Evolutionary conservation across 2,113 vertebrate genomes (phyloP), one percentile per base, ranked within the genome.

Genomic region (Heterotilapia buettikoferi): DNA sequence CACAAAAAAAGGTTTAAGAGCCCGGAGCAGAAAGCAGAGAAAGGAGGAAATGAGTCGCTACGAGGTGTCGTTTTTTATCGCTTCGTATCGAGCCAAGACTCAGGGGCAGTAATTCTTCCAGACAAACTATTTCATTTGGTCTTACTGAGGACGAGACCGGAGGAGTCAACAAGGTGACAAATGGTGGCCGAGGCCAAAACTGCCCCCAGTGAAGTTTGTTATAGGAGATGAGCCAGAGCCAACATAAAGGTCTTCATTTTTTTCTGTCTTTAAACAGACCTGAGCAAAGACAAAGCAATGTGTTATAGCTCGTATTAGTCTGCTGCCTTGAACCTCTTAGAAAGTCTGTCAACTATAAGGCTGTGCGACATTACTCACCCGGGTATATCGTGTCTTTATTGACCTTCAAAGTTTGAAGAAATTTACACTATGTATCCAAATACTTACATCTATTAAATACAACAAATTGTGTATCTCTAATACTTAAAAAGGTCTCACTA

Each of bases 121-220:
- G 61, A 88, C 84, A 81, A 33, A 82, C 86, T 2, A 56, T 73
- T 88, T 82, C 7, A 71, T 90, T 79, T 47, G 78, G 40, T 45
- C 82, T 82, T 29, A 19, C 1, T 7, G 78, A 68, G 31, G 86
- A 78, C 6, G 9, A 84, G 38, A 71, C 79, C 52, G 4, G 24
- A 47, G 43, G 81, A 86, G 24, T 31, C 83, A 88, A 63, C 86
- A 36, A 57, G 52, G 29, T 83, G 86, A 86, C 78, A 26, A 90
- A 88, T 6, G 33, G 8, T 3, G 61, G 10, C 79, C 24, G 0
- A 31, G 50, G 57, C 85, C 82, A 53, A 79, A 47, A 36, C 7
- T 52, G 3, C 38, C 24, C 8, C 24, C 31, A 2, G 61, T 2
- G n/a, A 16, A 31, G 86, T 80, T 54, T 63, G 26, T 26, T 3